Base-by-base conservation (phyloP, 2,113 vertebrate species). In the Oryzias celebensis region DNA sequence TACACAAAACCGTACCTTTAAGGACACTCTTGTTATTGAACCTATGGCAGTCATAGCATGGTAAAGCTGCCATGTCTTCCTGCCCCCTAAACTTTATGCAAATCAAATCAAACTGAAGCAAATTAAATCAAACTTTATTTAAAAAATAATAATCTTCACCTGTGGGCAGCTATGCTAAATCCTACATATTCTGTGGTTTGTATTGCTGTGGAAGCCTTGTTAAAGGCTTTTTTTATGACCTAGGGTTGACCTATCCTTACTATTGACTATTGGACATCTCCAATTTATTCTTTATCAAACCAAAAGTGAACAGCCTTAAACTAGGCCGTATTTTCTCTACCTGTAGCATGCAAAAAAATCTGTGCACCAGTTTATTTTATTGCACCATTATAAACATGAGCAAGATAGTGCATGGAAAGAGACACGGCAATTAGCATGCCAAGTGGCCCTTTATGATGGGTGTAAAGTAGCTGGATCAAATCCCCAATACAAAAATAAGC, bases 341-440 rank as follows among this genome's bases (percentile, higher is more conserved):
- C 83, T 85, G 82, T 80, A 70, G 80, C 87, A 84, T 84, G 70
- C 82, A 80, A 87, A 80, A 87, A 73, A 81, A 84, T 84, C 83
- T 63, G 70, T 73, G 82, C 83, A 62, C 75, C 71, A 74, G 82
- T 79, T 87, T 91, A 86, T 88, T 92, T 92, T 91, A 92, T 82
- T 85, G 87, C 88, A 70, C 88, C 84, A 91, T 91, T 92, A 91
- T 86, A 87, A 81, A 73, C 71, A 76, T 75, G 87, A 87, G 88
- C 82, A 58, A 62, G 72, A 66, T 88, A 86, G 87, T 82, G 82
- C 71, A 75, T 84, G 83, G 88, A 82, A 74, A 80, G 85, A 85
- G 83, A 80, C 85, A 79, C 75, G 78, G 89, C 89, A 87, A 91
- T 92, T 90, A 90, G 89, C 88, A 86, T 83, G 81, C 77, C 82